These are phyloP conservation scores for Garra rufa DNA, from an alignment of 2,113 vertebrate genomes.

Conservation along the genomic window DNA sequence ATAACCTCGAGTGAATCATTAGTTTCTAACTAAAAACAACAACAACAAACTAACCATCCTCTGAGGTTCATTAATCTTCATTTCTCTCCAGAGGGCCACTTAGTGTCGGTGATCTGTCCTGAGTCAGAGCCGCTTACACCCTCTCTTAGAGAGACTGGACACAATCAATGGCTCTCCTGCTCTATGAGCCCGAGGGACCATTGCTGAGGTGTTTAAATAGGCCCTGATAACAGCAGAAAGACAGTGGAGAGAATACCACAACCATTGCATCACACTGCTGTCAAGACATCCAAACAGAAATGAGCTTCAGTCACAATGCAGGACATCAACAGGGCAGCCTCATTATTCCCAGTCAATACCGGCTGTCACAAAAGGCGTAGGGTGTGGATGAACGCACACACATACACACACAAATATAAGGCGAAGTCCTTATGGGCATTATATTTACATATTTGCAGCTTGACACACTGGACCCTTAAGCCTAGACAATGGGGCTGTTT, in stretches of 20 bases:
- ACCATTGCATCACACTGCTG: conserved; percentile 30
- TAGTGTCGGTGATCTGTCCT: conserved; percentile 72
- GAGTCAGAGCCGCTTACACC: conserved; percentile 71
- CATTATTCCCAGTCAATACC: conserved; percentile 34
- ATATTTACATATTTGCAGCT: conserved; percentile 58
- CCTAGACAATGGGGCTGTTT: conserved; percentile 91
- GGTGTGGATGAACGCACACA: background rate
- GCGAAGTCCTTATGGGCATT: conserved; percentile 24
- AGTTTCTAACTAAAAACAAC: conserved; percentile 21
- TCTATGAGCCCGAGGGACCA: conserved; percentile 66
- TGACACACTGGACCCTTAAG: conserved; percentile 89
- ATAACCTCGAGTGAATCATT: conserved; percentile 21
- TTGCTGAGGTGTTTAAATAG: conserved; percentile 67
- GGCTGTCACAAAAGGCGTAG: conserved; percentile 26
- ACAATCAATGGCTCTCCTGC: conserved; percentile 72
- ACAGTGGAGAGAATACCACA: conserved; percentile 57
- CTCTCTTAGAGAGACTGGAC: conserved; percentile 74
- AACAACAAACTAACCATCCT: conserved; percentile 60
- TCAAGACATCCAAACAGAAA: conserved; percentile 21
- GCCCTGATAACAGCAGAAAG: conserved; percentile 49
- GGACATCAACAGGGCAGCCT: conserved; percentile 32
- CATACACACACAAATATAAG: background rate
- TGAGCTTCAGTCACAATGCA: conserved; percentile 37
- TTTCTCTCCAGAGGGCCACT: conserved; percentile 74
- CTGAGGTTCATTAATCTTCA: conserved; percentile 78